Conservation (phyloP, 2,113 vertebrate genomes). For the Ceuthmochares aereus region DNA sequence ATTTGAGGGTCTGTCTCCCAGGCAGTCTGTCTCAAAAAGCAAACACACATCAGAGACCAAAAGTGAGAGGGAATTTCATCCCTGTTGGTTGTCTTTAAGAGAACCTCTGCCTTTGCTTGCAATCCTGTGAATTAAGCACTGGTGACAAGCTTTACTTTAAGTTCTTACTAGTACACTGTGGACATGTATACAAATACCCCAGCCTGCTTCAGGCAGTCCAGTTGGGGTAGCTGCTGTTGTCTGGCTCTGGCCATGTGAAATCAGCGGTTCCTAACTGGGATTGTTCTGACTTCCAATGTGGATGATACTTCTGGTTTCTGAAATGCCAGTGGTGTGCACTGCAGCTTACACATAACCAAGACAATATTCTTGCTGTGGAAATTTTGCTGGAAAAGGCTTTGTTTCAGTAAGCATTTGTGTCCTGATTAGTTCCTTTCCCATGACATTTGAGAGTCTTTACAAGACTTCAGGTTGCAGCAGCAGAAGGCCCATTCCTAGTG, state of each 20-base stretch:
- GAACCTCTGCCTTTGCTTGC: background rate
- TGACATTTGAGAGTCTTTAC: background rate
- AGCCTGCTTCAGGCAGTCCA: background rate
- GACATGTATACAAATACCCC: background rate
- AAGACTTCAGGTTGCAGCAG: background rate
- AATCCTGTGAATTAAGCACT: background rate
- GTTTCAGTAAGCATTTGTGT: background rate
- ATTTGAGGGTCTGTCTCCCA: background rate
- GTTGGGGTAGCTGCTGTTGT: background rate
- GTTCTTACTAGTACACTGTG: background rate
- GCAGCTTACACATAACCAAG: background rate
- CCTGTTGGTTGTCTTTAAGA: background rate
- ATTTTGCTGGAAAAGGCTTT: background rate
- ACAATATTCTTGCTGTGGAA: background rate
- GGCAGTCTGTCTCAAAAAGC: background rate
- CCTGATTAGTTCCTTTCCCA: background rate
- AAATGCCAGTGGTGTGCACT: rapidly evolving
- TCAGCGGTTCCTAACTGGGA: background rate
- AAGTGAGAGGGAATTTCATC: background rate
- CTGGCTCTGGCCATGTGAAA: background rate
- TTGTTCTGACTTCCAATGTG: background rate
- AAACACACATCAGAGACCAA: background rate
- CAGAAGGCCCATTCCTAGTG: background rate
- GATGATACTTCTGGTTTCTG: background rate
- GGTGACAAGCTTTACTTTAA: background rate